Conservation (phyloP, 2,797 vertebrate genomes). For the Eleutherodactylus coqui region DNA sequence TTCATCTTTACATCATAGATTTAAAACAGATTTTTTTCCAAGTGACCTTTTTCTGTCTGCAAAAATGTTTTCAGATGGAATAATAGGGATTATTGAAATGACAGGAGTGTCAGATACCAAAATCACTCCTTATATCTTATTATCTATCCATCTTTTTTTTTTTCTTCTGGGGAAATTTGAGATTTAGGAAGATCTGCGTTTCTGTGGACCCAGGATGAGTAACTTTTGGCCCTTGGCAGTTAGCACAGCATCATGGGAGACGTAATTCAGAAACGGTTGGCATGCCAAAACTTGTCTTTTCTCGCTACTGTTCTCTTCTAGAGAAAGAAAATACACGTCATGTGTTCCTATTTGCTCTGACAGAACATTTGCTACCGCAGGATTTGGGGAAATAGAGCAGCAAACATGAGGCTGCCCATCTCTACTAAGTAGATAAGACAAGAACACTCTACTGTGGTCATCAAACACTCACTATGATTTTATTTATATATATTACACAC, state of each 20-base stretch:
- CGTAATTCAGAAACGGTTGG: neutral
- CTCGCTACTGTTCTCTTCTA: neutral
- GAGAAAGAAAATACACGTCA: neutral
- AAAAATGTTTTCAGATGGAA: slow-evolving; percentile 49
- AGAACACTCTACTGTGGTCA: neutral
- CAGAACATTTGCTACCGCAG: neutral
- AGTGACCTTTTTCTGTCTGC: slow-evolving; percentile 57
- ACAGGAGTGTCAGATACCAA: slow-evolving; percentile 17
- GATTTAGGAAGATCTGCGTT: neutral
- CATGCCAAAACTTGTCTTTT: neutral
- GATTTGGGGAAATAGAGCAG: neutral
- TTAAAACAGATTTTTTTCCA: slow-evolving; percentile 54
- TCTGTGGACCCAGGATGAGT: neutral
- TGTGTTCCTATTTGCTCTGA: neutral
- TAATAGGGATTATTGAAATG: slow-evolving; percentile 19
- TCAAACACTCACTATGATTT: neutral
- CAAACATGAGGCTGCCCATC: neutral
- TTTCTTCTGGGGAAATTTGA: neutral
- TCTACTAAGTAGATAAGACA: neutral
- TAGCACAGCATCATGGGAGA: slow-evolving; percentile 21
- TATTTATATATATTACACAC: neutral
- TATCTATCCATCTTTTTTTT: neutral
- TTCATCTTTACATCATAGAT: slow-evolving; percentile 59
- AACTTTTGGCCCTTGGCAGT: neutral
- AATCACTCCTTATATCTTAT: neutral